Base-by-base conservation (phyloP, 2,113 vertebrate genomes). In the Asarcornis scutulata region DNA sequence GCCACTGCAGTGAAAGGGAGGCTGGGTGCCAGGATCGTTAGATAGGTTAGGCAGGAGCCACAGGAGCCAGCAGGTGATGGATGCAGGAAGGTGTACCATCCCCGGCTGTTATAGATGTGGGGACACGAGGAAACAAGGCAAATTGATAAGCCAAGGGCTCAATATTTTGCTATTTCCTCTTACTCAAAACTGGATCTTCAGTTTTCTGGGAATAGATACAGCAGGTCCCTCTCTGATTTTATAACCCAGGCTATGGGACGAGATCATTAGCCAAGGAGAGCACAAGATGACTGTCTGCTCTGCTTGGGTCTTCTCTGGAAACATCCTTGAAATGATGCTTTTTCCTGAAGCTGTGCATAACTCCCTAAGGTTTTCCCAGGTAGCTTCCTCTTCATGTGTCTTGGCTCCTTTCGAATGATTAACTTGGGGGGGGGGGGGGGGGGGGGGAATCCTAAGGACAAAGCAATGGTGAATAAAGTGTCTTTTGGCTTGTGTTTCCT, bases 81-180 rank as follows among this genome's bases (percentile, higher is more conserved):
- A 71, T 68, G 83, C 72, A 73, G 81, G 42, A 50, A 93, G 73
- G 17, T 80, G 72, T 64, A 77, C 81, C 42, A 89, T 93, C 17
- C n/a, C 17, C 71, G 92, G 56, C 96, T 86, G 83, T 73, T 88
- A 48, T 81, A 88, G 80, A 42, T 69, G 27, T 13, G 15, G 42
- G 52, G 80, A 90, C 48, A 21, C 11, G n/a, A 62, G 60, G 67
- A 53, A 80, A 83, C 1, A 2, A 86, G 88, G 74, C 15, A 31
- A 75, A 72, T 2, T 36, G 94, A 69, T 77, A 79, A 89, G 90
- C 72, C 81, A 59, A 73, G 85, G 58, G 48, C 79, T 84, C 79
- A 32, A 12, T 1, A 0, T 56, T 92, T 96, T 91, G 66, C 17
- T 72, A 11, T 75, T 93, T 17, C 52, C 89, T 91, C 34, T 77